Base-by-base conservation (phyloP, 2,888 invertebrate species). In the Lymantria dispar region DNA sequence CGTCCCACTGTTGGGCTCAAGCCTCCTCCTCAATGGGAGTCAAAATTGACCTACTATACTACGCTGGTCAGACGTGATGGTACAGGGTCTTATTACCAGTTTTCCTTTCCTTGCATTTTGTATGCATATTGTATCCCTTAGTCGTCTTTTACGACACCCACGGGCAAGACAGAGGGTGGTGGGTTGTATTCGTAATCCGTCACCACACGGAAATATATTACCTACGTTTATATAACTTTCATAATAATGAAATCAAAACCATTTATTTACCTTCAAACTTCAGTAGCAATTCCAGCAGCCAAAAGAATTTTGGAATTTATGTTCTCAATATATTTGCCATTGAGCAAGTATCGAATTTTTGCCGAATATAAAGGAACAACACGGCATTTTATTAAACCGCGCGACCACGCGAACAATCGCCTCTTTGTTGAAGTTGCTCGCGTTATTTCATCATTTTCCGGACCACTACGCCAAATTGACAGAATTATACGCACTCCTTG, bases 371-470 rank as follows among this genome's bases (percentile, higher is more conserved):
- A 70, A 57, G 48, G 54, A 29, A 8, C 47, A 13, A 36, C 33
- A 56, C 59, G 56, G 33, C 47, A 41, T 41, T 36, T 36, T 12
- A 60, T 64, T 62, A 64, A 63, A 53, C 54, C 76, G 74, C 71
- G 58, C 62, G 70, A 70, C 58, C 70, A 77, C 76, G 68, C 57
- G 60, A 47, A 83, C 81, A 81, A 83, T 78, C 68, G 64, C 58
- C 55, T 54, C 70, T 70, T 77, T 80, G 75, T 77, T 52, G 38
- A 12, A 56, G 50, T 58, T n/a, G 7, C 65, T 63, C 58, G 62
- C 73, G 79, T 81, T 81, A 83, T 85, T 82, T 74, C 74, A 70
- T 80, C 77, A 87, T 87, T 87, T 87, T 86, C 83, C 85, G 67
- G 80, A 49, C 78, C 85, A 85, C 80, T 83, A 75, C 63, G 64